Percentiles rank a stretch among this genome's conserved stretches.
Evolutionary conservation across 2,888 invertebrate species (phyloP).

Genomic region (Drosophila austrosaltans): DNA sequence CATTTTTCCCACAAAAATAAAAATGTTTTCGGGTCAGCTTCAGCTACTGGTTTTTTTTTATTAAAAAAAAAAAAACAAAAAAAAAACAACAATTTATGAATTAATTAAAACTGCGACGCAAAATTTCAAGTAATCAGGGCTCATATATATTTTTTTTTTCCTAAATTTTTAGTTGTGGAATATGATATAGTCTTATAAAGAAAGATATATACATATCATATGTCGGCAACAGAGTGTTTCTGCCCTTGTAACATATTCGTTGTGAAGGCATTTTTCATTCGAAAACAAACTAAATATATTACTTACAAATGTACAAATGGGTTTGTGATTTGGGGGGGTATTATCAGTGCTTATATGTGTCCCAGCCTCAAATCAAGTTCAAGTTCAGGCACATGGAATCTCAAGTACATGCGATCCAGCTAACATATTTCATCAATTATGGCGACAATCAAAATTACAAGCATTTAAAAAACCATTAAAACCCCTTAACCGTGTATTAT

Average conservation of each 20-base stretch:
- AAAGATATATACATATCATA: background rate
- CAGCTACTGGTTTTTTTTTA: slow-evolving; percentile 43
- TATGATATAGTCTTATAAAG: background rate
- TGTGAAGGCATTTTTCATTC: slow-evolving; percentile 22
- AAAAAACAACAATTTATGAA: slow-evolving; percentile 4
- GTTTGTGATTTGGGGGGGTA: slow-evolving; percentile 29
- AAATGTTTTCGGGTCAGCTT: slow-evolving; percentile 28
- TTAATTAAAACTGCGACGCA: slow-evolving; percentile 19
- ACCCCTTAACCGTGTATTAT: slow-evolving; percentile 26
- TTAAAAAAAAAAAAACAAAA: no score
- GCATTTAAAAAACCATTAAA: slow-evolving; percentile 57
- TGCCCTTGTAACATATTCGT: slow-evolving; percentile 59
- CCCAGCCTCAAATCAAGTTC: slow-evolving; percentile 50
- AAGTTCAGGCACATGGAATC: slow-evolving; percentile 47
- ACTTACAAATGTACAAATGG: background rate
- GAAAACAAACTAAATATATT: slow-evolving; percentile 29
- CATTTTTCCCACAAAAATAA: slow-evolving; percentile 23
- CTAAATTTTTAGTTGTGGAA: background rate
- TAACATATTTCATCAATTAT: slow-evolving; percentile 49
- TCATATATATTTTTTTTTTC: background rate
- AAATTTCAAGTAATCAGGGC: slow-evolving; percentile 19
- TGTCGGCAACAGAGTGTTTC: slow-evolving; percentile 7
- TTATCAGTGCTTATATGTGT: slow-evolving; percentile 34
- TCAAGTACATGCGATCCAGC: slow-evolving; percentile 36
- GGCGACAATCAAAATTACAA: slow-evolving; percentile 50